Percentiles rank a stretch among this genome's conserved stretches.
Evolutionary conservation across 2,888 invertebrate genomes (phyloP).

Genomic region (Acrocera orbiculus): DNA sequence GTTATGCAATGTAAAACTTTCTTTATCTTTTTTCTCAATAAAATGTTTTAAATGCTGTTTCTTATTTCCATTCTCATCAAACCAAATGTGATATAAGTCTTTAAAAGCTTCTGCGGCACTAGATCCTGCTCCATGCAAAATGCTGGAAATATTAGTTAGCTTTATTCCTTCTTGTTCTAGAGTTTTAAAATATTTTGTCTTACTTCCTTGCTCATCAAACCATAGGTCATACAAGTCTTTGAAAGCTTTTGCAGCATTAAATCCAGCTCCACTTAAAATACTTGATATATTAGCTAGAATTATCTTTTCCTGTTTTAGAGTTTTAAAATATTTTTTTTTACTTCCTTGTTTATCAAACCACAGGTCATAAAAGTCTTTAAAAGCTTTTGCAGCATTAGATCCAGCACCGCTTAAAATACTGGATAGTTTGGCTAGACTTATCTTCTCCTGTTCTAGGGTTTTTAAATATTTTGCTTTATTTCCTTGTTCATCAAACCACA

Average conservation of each 20-base stretch:
- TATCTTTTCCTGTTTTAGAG: constrained; percentile 1
- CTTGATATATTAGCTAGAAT: constrained; percentile 1
- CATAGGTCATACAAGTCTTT: not conserved
- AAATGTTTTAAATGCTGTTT: not conserved
- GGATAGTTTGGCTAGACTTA: constrained; percentile 14
- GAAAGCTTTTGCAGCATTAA: not conserved
- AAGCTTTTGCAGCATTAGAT: constrained; percentile 2
- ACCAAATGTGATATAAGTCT: not conserved
- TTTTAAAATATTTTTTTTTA: constrained; percentile 4
- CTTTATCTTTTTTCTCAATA: not conserved
- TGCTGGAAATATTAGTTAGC: not conserved
- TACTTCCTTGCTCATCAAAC: no score
- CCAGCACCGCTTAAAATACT: constrained; percentile 15
- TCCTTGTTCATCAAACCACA: constrained; percentile 14
- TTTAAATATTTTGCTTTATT: constrained; percentile 2
- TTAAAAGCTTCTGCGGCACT: not conserved
- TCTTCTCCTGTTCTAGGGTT: constrained; percentile 12
- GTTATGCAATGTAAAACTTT: not conserved
- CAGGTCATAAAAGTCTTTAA: constrained; percentile 1
- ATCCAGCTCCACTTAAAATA: not conserved
- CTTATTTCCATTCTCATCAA: not conserved
- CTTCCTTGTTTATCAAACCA: constrained; percentile 1
- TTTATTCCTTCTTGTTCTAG: no score
- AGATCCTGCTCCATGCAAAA: not conserved
- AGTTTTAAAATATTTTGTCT: no score